Percentiles rank a stretch among this genome's conserved stretches.
phyloP scores from a whole-genome alignment of 35 echinoderm and acorn worm species.

The Diadema setosum region DNA sequence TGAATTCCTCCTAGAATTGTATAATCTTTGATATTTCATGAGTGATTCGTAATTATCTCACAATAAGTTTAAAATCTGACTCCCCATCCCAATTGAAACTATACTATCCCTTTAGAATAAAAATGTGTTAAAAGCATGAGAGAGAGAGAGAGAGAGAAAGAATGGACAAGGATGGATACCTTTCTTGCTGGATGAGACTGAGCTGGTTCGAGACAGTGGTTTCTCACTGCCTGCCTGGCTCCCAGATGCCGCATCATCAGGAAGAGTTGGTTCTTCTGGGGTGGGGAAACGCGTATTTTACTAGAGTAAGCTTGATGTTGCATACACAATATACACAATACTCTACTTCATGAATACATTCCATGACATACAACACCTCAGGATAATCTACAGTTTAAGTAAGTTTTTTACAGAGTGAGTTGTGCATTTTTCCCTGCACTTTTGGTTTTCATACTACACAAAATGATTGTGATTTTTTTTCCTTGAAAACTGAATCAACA shows the following conservation, averaged over 20 bases:
- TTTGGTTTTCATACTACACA: neutral
- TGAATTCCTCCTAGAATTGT: no score
- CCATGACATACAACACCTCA: no score
- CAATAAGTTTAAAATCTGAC: neutral
- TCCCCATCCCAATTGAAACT: neutral
- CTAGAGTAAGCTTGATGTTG: no score
- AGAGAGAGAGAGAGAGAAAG: neutral
- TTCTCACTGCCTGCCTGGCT: conserved; percentile 29
- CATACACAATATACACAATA: no score
- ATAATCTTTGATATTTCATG: no score
- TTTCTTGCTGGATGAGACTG: conserved; percentile 49
- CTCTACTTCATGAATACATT: no score
- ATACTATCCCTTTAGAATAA: neutral
- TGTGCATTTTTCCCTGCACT: neutral
- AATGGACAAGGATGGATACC: neutral
- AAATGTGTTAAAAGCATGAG: neutral
- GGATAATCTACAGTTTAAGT: no score
- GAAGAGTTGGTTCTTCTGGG: conserved; percentile 21
- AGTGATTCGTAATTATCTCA: neutral
- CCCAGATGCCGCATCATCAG: conserved; percentile 4
- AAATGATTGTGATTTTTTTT: neutral
- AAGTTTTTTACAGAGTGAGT: no score
- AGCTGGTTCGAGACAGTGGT: conserved; percentile 45
- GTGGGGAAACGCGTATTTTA: no score
- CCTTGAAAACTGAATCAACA: neutral